Evolutionary conservation across 2,113 vertebrate species (phyloP), one percentile per base, ranked within the genome.

Genomic region (Sciurus niger): DNA sequence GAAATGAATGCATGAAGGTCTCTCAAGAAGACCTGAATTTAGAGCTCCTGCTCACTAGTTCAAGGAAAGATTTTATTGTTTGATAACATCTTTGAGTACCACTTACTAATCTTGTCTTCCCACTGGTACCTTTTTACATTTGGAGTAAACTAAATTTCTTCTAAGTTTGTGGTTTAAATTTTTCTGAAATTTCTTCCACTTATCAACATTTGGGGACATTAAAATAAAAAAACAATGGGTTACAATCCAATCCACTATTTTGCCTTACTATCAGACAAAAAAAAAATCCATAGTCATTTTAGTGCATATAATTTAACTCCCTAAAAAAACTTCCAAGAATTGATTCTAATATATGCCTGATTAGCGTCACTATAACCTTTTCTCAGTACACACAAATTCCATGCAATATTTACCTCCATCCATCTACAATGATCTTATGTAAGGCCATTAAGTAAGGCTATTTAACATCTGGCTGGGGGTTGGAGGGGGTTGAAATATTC

Each of bases 281-380:
- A 73, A 30, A 77, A 82, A 82, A 70, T 32, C 10, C 32, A 68
- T 32, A 76, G 72, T 77, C 83, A 87, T 24, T 83, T 85, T 83
- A 91, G 83, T 60, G 28, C 72, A 53, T 94, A n/a, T 48, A 24
- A 20, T 65, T 55, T 79, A 84, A 53, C 28, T 85, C 80, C 46
- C 53, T 63, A 72, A 34, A 74, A 87, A 74, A 93, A 90, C 43
- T 95, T 95, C 46, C 76, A 74, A 82, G 78, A 95, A 91, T 32
- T 3, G 20, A 16, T 94, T 90, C 53, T 28, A 77, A 84, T n/a
- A 63, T 20, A 67, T 82, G 72, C n/a, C 34, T 90, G 22, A 51
- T 79, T 63, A 92, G 20, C 1, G 34, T n/a, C 8, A 88, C 72
- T 60, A 55, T 58, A n/a, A 40, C 43, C 48, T 63, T 74, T 93